Percentiles rank a stretch among this genome's conserved stretches.
These are phyloP conservation scores for Sporophila hypoxantha DNA, from an alignment of 2,113 vertebrate genomes.

Conservation along the genomic window DNA sequence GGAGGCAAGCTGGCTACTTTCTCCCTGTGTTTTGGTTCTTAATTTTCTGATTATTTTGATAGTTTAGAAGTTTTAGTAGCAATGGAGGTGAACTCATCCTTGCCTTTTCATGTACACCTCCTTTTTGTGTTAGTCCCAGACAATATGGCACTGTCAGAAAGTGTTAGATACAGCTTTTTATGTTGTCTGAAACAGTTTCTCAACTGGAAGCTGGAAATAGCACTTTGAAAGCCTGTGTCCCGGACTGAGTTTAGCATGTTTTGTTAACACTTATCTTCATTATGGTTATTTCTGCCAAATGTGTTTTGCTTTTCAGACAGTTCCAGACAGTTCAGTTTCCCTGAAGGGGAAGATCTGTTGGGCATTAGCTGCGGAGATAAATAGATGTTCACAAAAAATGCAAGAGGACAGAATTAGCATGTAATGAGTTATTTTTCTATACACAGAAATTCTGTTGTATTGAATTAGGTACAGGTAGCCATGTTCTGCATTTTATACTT, in stretches of 20 bases:
- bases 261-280: conserved; percentile 37
- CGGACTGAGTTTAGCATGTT: not conserved
- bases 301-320: conserved; percentile 7
- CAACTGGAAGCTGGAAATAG: conserved; percentile 29
- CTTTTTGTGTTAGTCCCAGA: conserved; percentile 1
- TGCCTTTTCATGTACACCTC: not conserved
- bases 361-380: not conserved
- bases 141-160: conserved; percentile 51
- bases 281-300: conserved; percentile 29
- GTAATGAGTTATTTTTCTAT: not conserved
- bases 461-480: not conserved
- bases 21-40: not conserved
- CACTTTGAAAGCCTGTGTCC: conserved; percentile 19
- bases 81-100: conserved; percentile 14
- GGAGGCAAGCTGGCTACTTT: not conserved
- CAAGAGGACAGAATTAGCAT: not conserved
- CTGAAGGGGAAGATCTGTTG: not conserved
- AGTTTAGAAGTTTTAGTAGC: not conserved
- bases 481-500: not conserved
- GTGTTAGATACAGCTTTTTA: conserved; percentile 43
- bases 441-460: not conserved
- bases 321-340: not conserved
- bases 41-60: conserved; percentile 29
- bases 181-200: conserved; percentile 43
- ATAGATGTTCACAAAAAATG: not conserved